Base-by-base conservation (phyloP, 2,888 invertebrate genomes). In the Aspidiotus destructor region DNA sequence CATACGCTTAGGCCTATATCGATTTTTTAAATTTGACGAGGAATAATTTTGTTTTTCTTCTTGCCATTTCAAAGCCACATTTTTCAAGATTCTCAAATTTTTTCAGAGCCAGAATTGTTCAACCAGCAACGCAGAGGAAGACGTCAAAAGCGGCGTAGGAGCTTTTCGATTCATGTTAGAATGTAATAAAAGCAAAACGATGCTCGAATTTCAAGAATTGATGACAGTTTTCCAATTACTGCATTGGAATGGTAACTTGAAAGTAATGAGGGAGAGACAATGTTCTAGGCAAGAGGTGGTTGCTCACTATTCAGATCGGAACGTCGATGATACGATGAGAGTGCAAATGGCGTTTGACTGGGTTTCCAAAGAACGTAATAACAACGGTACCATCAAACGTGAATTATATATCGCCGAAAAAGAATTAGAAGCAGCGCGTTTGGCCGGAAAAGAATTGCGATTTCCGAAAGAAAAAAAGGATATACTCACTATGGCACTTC, bases 211-310 rank as follows among this genome's bases (percentile, higher is more conserved):
- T 81, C 94, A 95, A 79, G 94, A 95, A 78, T 80, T 95, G 75
- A 95, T 95, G 95, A 95, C 94, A n/a, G 94, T 95, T 61, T 95
- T 95, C 80, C 94, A 95, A 80, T 81, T 95, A 73, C 82, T 95
- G 65, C 95, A 95, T 79, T 95, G 95, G 95, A 95, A 95, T 78
- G 95, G 95, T n/a, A 92, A 92, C 73, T 79, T 95, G 74, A 90
- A 93, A 74, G 94, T 94, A 58, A 94, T 95, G 94, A 83, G 94
- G 60, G 94, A 95, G 78, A 83, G 94, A 58, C 93, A 94, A 78
- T 95, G 95, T 79, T 93, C 93, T 71, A 82, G 94, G 73, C 93
- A 94, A 77, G 94, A 94, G 78, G 88, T 89, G 54, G 90, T 94
- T 17, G 92, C 92, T 60, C 94, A 95, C 78, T 95, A 95, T 78